These are phyloP conservation scores for Chaetodon trifascialis DNA, from an alignment of 2,113 vertebrate species.

Conservation along the genomic window DNA sequence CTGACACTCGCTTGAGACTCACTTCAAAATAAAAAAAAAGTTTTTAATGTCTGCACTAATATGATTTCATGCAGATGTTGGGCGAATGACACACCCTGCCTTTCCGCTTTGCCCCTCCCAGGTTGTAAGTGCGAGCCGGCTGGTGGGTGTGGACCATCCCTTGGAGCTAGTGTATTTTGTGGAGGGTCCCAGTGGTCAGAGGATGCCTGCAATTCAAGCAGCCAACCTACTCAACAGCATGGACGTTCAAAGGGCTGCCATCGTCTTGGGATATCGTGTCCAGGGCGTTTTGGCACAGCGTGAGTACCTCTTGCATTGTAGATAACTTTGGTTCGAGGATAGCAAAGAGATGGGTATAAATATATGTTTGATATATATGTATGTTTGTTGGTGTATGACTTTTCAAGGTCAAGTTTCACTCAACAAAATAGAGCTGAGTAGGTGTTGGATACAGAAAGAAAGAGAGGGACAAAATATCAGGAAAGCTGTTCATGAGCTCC, in stretches of 20 bases:
- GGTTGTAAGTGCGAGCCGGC: conserved; percentile 90
- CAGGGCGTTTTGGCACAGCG: conserved; percentile 93
- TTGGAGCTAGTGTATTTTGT: conserved; percentile 96
- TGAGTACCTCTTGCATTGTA: conserved; percentile 80
- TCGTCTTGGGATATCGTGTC: conserved; percentile 95
- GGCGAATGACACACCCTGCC: too few species aligned
- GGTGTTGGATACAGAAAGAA: background rate
- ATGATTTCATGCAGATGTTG: background rate
- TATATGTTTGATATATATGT: too few species aligned
- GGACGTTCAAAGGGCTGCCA: conserved; percentile 94
- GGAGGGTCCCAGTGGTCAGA: conserved; percentile 89
- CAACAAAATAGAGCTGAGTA: background rate
- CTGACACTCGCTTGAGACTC: background rate
- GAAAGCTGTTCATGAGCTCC: background rate
- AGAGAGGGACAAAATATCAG: background rate
- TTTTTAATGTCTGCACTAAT: background rate
- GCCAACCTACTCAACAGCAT: conserved; percentile 92
- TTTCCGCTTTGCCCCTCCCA: conserved; percentile 57
- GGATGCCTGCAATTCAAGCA: conserved; percentile 88
- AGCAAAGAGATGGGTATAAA: background rate
- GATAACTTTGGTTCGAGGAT: background rate
- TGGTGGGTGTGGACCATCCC: conserved; percentile 88
- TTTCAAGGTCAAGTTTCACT: background rate
- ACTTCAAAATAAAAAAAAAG: background rate
- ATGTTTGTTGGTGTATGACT: background rate